These are phyloP conservation scores for Elaphurus davidianus DNA, from an alignment of 2,113 vertebrate species.

Conservation along the genomic window DNA sequence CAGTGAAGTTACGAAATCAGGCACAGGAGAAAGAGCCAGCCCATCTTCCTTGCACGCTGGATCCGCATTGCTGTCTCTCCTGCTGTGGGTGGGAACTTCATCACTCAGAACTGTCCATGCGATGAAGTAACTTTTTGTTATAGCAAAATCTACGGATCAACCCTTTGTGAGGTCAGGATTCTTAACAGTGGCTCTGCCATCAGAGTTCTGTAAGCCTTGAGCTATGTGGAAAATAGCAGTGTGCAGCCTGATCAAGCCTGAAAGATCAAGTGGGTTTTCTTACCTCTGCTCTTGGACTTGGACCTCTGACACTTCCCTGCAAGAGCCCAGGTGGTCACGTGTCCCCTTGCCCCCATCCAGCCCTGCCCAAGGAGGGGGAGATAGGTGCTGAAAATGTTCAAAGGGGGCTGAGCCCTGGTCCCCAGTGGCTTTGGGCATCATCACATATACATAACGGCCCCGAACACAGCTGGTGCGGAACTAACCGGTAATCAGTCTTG, in stretches of 20 bases:
- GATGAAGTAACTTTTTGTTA: neutral
- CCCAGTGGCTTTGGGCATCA: fast-evolving
- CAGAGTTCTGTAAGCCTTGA: neutral
- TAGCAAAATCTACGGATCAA: neutral
- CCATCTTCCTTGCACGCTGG: neutral
- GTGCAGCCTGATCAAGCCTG: neutral
- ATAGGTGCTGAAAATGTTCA: neutral
- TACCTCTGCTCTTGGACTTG: neutral
- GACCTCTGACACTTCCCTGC: neutral
- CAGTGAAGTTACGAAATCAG: constrained; percentile 76
- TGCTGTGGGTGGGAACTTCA: neutral
- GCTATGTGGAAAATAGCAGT: neutral
- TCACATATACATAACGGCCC: fast-evolving
- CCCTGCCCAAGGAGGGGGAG: neutral
- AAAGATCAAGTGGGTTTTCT: neutral
- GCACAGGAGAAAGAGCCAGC: constrained; percentile 47
- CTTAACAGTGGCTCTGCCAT: neutral
- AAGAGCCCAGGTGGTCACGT: neutral
- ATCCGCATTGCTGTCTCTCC: neutral
- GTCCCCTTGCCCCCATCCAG: fast-evolving
- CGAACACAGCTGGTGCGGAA: too few species aligned
- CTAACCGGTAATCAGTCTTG: neutral
- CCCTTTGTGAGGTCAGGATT: neutral
- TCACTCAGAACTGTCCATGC: neutral
- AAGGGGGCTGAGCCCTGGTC: neutral